phyloP scores from a whole-genome alignment of 2,797 vertebrate genomes.

The Cottoperca gobio region DNA sequence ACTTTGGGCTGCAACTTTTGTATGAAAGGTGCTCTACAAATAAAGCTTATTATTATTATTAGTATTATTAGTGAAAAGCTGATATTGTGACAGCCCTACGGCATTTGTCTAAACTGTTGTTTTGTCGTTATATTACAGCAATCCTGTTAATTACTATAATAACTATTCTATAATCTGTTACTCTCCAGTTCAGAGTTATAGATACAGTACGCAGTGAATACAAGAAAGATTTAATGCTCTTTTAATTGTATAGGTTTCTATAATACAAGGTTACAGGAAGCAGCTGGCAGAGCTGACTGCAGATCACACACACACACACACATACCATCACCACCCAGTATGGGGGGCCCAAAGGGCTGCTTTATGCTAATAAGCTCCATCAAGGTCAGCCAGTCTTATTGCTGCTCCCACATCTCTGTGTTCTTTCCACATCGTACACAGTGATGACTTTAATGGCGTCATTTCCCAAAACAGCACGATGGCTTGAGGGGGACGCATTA shows the following conservation, averaged over 20 bases:
- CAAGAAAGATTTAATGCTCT: not conserved
- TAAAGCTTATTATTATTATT: too few relatives aligned
- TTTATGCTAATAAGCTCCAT: conserved; percentile 79
- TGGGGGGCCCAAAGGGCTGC: conserved; percentile 58
- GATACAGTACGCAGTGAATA: conserved; percentile 13
- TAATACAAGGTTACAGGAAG: conserved; percentile 42
- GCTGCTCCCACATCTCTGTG: conserved; percentile 46
- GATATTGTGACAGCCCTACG: too few relatives aligned
- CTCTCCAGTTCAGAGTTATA: not conserved
- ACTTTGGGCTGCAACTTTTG: too few relatives aligned
- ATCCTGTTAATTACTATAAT: not conserved
- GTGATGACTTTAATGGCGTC: conserved; percentile 73
- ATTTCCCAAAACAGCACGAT: conserved; percentile 65
- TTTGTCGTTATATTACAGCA: not conserved
- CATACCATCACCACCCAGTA: conserved; percentile 36
- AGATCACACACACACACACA: conserved; percentile 26
- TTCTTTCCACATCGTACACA: conserved; percentile 66
- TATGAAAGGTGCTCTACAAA: too few relatives aligned
- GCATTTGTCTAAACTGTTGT: not conserved
- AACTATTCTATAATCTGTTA: not conserved
- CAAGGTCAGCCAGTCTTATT: conserved; percentile 77
- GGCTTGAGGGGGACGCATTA: conserved; percentile 64
- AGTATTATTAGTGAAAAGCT: too few relatives aligned
- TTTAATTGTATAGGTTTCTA: conserved; percentile 36
- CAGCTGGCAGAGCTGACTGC: conserved; percentile 34